Conservation (phyloP, 2,888 invertebrate genomes). For the Parapristionchus giblindavisi region DNA sequence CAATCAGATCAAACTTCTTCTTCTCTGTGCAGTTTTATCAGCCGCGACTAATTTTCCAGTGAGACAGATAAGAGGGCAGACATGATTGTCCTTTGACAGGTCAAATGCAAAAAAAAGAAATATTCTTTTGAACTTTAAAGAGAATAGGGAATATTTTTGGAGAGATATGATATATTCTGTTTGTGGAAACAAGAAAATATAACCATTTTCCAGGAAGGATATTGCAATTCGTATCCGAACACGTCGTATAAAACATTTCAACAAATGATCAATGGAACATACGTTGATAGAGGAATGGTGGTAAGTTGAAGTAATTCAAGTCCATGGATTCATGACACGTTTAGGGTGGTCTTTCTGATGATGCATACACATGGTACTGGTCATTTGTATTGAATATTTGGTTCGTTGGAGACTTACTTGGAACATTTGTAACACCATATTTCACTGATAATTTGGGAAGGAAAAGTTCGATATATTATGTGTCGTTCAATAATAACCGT, state of each 20-base stretch:
- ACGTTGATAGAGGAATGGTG: slow-evolving; percentile 46
- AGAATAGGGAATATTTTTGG: too few species aligned
- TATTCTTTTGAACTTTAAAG: too few species aligned
- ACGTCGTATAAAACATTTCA: slow-evolving; percentile 50
- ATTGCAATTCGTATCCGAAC: slow-evolving; percentile 58
- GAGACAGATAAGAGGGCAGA: too few species aligned
- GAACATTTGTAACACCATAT: slow-evolving; percentile 51
- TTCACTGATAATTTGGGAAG: slow-evolving; percentile 47
- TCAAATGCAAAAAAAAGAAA: too few species aligned
- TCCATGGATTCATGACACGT: not conserved
- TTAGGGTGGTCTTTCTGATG: slow-evolving; percentile 42
- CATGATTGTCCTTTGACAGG: too few species aligned
- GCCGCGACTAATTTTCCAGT: slow-evolving; percentile 44
- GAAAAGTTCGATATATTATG: slow-evolving; percentile 32
- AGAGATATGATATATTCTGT: too few species aligned
- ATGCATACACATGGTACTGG: slow-evolving; percentile 54
- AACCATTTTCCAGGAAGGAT: slow-evolving; percentile 53
- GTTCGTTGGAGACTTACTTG: slow-evolving; percentile 56
- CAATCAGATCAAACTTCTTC: slow-evolving; percentile 26
- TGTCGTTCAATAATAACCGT: not conserved
- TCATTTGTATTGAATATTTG: slow-evolving; percentile 53
- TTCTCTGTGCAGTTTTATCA: slow-evolving; percentile 30
- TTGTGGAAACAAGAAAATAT: too few species aligned
- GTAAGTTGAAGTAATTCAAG: not conserved
- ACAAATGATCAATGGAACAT: slow-evolving; percentile 51